Evolutionary conservation across 2,797 vertebrate genomes (phyloP).

Genomic region (Dendrocincla fuliginosa): DNA sequence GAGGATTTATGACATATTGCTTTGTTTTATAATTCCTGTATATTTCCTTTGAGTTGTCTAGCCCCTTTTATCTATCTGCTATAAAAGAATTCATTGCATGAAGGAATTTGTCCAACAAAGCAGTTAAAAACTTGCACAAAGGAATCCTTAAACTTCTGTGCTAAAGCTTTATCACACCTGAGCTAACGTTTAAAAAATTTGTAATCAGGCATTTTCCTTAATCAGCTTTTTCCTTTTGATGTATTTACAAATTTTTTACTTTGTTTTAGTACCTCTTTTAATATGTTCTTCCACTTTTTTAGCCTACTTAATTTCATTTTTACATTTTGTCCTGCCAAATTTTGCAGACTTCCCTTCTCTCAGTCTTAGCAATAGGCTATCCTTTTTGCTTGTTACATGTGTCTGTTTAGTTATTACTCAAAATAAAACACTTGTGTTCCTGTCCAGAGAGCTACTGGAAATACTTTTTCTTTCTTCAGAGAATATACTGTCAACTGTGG

Average conservation of each 20-base stretch:
- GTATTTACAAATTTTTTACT: background rate
- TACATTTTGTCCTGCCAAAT: background rate
- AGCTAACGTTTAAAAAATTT: background rate
- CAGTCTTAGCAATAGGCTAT: background rate
- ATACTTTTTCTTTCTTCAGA: background rate
- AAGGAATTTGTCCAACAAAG: background rate
- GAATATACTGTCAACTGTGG: background rate
- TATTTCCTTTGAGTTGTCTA: background rate
- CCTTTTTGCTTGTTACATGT: background rate
- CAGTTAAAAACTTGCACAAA: background rate
- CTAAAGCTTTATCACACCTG: background rate
- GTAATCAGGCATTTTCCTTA: background rate
- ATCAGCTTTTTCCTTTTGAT: background rate
- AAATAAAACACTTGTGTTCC: background rate
- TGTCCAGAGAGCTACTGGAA: background rate
- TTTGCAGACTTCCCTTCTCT: background rate
- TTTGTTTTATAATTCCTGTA: background rate
- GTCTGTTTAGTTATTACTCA: background rate
- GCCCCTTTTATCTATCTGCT: background rate
- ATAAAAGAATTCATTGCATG: background rate
- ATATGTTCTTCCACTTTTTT: background rate
- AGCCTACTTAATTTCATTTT: background rate
- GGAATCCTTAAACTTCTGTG: background rate
- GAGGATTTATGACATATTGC: background rate
- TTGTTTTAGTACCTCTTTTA: background rate